Evolutionary conservation across 2,797 vertebrate genomes (phyloP).

Genomic region (Acanthurus tractus): DNA sequence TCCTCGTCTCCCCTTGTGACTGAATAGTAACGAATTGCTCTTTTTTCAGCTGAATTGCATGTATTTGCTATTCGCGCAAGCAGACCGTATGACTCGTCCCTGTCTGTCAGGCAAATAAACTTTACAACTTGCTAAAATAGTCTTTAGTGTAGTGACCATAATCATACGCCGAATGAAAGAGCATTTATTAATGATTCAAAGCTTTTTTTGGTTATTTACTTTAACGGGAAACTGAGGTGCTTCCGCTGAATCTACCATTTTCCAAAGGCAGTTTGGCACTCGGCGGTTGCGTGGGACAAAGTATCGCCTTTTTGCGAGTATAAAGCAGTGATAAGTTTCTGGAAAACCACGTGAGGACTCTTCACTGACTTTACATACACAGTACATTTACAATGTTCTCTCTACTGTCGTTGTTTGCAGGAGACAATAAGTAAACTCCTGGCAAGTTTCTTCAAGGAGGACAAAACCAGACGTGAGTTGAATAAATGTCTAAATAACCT

Average conservation of each 20-base stretch:
- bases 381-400: background rate
- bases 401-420: slow-evolving; percentile 58
- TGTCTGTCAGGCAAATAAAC: background rate
- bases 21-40: background rate
- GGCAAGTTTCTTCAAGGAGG: slow-evolving; percentile 81
- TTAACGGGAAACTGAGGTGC: accelerated
- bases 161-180: slow-evolving; percentile 33
- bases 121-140: background rate
- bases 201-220: accelerated
- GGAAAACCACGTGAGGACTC: background rate
- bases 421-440: slow-evolving; percentile 82
- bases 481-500: background rate
- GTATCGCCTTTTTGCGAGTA: background rate
- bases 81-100: background rate
- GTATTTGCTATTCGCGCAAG: background rate
- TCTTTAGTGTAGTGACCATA: background rate
- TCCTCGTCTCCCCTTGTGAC: accelerated
- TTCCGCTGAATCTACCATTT: background rate
- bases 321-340: background rate
- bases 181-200: accelerated
- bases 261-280: slow-evolving; percentile 1
- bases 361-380: no score
- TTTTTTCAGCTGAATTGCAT: background rate
- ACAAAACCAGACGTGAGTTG: slow-evolving; percentile 84
- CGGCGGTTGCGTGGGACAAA: background rate